A percentile compares a stretch with the other conserved stretches of the same genome.
phyloP scores from a whole-genome alignment of 2,797 vertebrate genomes.

The Adelosebastes latens region DNA sequence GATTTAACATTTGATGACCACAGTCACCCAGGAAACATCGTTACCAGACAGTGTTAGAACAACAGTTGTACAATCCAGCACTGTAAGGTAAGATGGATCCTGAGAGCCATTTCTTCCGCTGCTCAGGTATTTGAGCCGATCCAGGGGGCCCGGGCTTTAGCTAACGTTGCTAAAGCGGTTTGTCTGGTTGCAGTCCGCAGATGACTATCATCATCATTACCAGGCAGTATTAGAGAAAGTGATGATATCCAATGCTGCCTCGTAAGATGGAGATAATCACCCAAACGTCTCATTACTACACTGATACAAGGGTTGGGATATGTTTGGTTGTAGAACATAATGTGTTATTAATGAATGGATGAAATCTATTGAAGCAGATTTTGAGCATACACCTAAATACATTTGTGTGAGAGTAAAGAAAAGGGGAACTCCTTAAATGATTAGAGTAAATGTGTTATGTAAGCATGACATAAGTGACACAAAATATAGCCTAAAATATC shows the following conservation, averaged over 20 bases:
- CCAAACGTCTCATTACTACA: slow-evolving; percentile 62
- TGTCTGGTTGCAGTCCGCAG: slow-evolving; percentile 73
- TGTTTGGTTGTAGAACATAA: not conserved
- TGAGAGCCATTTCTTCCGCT: slow-evolving; percentile 83
- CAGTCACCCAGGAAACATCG: slow-evolving; percentile 96
- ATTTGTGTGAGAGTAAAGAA: slow-evolving; percentile 15
- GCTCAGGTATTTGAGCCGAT: slow-evolving; percentile 5
- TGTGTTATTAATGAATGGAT: slow-evolving; percentile 1
- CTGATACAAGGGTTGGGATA: not conserved
- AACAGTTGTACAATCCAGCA: slow-evolving; percentile 93
- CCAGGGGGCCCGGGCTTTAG: not conserved
- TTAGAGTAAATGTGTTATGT: not conserved
- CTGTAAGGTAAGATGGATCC: slow-evolving; percentile 99
- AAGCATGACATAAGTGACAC: not conserved
- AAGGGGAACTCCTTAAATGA: not conserved
- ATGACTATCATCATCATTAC: slow-evolving; percentile 99
- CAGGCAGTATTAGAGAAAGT: slow-evolving; percentile 99
- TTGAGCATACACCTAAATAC: not conserved
- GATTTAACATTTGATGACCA: slow-evolving; percentile 32
- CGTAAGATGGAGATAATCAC: slow-evolving; percentile 96
- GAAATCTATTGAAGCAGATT: not conserved
- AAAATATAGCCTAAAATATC: not conserved
- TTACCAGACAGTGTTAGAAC: slow-evolving; percentile 99
- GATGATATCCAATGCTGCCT: slow-evolving; percentile 99
- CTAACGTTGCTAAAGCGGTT: slow-evolving; percentile 6